Evolutionary conservation across 2,113 vertebrate species (phyloP).

Genomic region (Delphinus delphis): DNA sequence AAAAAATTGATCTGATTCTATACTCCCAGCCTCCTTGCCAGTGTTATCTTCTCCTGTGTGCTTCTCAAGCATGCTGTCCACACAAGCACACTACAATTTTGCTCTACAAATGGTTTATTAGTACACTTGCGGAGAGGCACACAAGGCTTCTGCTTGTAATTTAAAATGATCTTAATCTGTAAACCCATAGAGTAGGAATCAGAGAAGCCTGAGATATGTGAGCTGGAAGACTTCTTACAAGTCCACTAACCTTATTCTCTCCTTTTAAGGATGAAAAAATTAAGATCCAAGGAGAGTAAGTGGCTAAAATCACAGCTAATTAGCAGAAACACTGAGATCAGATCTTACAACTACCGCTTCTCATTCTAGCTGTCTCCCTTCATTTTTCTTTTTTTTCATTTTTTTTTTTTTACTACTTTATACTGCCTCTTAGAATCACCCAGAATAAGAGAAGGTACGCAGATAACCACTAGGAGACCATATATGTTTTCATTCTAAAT

Average conservation of each 20-base stretch:
- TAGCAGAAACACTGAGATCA: background rate
- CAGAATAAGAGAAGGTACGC: background rate
- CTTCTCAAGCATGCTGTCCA: background rate
- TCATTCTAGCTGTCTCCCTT: background rate
- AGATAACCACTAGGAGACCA: background rate
- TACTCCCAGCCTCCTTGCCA: background rate
- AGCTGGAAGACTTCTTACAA: background rate
- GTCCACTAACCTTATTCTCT: background rate
- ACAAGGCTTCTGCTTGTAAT: background rate
- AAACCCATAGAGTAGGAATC: background rate
- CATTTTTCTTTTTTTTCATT: background rate
- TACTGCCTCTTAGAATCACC: background rate
- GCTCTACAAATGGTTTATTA: background rate
- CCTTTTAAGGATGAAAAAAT: constrained; percentile 25
- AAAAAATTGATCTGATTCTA: background rate
- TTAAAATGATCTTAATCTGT: background rate
- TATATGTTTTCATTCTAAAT: constrained; percentile 28
- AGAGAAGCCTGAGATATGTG: background rate
- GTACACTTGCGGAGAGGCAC: background rate
- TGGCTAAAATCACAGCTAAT: constrained; percentile 4
- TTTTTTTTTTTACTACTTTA: background rate
- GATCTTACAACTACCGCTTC: background rate
- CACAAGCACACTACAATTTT: background rate
- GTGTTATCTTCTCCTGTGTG: background rate
- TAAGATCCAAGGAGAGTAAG: background rate